phyloP scores from a whole-genome alignment of 1,140 invertebrate species.

The Palaemon carinicauda region DNA sequence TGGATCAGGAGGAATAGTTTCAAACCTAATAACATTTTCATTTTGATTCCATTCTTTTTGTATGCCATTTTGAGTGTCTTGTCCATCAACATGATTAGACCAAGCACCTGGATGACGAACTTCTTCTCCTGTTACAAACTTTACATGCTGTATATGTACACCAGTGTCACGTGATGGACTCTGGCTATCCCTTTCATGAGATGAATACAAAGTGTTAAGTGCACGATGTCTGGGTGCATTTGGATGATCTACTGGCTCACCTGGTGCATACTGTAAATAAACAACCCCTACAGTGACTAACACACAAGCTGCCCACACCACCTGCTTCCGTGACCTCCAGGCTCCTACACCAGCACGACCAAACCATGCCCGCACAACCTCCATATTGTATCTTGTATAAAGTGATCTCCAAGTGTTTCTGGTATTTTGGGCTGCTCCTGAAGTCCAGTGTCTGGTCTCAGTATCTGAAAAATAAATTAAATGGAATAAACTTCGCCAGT shows the following conservation, averaged over 20 bases:
- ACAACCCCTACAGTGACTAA: conserved; percentile 40
- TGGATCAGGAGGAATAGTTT: conserved; percentile 36
- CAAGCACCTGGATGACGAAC: conserved; percentile 1
- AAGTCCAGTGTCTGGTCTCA: neutral
- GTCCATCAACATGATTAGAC: neutral
- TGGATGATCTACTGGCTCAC: conserved; percentile 19
- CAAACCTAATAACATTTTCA: conserved; percentile 36
- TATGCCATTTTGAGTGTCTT: neutral
- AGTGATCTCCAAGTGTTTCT: neutral
- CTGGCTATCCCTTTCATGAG: conserved; percentile 25
- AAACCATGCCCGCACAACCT: conserved; percentile 41
- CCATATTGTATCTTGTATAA: neutral
- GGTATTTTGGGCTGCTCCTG: neutral
- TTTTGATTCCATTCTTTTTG: conserved; percentile 27
- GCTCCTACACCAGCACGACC: conserved; percentile 41
- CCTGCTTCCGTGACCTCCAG: conserved; percentile 34
- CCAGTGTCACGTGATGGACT: neutral
- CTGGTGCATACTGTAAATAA: conserved; percentile 43
- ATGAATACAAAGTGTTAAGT: conserved; percentile 35
- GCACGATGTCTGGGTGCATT: conserved; percentile 40
- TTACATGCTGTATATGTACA: conserved; percentile 34
- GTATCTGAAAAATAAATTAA: neutral
- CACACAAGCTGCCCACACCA: conserved; percentile 42
- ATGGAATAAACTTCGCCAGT: neutral
- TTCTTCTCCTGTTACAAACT: conserved; percentile 37